These are phyloP conservation scores for Sebastes matsubarae DNA, from an alignment of 2,797 vertebrate genomes.

Conservation along the genomic window DNA sequence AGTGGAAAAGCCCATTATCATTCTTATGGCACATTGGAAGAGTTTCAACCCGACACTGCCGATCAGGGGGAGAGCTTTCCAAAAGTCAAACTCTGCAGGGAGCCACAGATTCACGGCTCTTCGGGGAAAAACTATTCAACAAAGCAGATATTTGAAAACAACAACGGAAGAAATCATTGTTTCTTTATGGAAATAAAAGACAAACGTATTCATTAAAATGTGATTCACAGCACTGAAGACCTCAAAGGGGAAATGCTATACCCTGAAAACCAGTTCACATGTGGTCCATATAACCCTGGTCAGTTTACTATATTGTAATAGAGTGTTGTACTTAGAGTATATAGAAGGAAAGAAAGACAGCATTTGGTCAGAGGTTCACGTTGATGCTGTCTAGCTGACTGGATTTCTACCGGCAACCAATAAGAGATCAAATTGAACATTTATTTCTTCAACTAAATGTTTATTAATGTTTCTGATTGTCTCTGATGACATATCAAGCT, in stretches of 20 bases:
- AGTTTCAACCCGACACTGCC: slow-evolving; percentile 27
- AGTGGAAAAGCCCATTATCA: slow-evolving; percentile 51
- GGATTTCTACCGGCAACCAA: background rate
- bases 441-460: background rate
- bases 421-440: background rate
- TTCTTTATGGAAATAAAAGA: slow-evolving; percentile 7
- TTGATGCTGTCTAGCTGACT: background rate
- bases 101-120: slow-evolving; percentile 15
- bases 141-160: slow-evolving; percentile 29
- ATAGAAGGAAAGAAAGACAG: background rate
- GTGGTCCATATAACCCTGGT: background rate
- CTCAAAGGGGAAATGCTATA: background rate
- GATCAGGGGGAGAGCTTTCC: slow-evolving; percentile 25
- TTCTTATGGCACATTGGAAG: slow-evolving; percentile 34
- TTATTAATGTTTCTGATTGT: background rate
- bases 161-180: background rate
- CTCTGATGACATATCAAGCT: background rate
- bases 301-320: background rate
- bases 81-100: slow-evolving; percentile 40
- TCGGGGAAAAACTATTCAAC: slow-evolving; percentile 14
- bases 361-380: background rate
- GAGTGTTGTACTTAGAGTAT: background rate
- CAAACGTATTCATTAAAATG: background rate
- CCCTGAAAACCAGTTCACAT: background rate
- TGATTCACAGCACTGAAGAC: background rate